phyloP scores from a whole-genome alignment of 2,797 vertebrate species.

The Malacoctenus gilli region DNA sequence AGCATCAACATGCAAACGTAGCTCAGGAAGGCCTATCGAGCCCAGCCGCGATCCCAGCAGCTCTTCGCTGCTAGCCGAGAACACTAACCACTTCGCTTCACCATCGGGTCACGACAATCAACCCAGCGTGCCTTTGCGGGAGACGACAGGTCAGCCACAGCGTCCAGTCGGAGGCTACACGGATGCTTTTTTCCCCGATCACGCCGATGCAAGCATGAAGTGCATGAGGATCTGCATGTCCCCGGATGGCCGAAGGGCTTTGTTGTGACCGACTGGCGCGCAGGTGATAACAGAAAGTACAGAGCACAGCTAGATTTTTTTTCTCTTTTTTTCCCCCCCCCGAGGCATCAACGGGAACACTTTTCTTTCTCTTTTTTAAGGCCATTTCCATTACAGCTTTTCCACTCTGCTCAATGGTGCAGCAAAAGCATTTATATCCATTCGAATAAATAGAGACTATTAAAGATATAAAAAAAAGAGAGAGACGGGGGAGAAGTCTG shows the following conservation, averaged over 20 bases:
- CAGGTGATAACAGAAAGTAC: conserved; percentile 36
- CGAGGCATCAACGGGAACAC: conserved; percentile 18
- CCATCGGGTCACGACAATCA: conserved; percentile 9
- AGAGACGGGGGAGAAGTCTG: conserved; percentile 3
- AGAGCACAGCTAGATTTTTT: conserved; percentile 38
- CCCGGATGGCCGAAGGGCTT: conserved; percentile 26
- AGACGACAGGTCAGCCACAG: conserved; percentile 11
- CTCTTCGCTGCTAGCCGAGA: no score
- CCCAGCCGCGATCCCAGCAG: no score
- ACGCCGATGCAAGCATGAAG: conserved; percentile 40
- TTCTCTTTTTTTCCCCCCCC: no score
- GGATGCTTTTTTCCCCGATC: conserved; percentile 15
- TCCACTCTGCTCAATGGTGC: conserved; percentile 51
- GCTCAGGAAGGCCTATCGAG: no score
- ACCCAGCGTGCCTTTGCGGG: conserved; percentile 17
- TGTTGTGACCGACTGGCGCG: conserved; percentile 41
- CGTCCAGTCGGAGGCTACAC: no score
- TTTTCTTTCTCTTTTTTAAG: conserved; percentile 25
- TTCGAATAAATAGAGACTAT: conserved; percentile 38
- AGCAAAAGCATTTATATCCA: conserved; percentile 60
- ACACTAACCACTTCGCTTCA: no score
- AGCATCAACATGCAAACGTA: no score
- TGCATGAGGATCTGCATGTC: conserved; percentile 22
- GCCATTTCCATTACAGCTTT: conserved; percentile 43
- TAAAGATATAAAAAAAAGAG: conserved; percentile 20